phyloP scores from a whole-genome alignment of 2,113 vertebrate genomes.

The Chaetorhynchus papuensis region DNA sequence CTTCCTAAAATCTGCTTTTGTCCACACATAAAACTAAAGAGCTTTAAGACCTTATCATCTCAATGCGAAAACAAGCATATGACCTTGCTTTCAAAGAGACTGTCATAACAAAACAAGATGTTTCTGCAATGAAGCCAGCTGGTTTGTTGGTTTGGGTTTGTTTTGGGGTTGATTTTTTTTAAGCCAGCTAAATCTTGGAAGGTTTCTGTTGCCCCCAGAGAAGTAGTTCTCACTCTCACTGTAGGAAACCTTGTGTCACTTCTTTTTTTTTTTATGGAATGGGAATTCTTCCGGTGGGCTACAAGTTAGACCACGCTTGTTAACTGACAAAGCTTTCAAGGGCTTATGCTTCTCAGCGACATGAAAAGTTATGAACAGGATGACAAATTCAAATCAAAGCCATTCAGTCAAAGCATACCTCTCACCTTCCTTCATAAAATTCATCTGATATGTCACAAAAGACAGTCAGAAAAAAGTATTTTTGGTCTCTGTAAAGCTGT shows the following conservation, averaged over 20 bases:
- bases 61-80: background rate
- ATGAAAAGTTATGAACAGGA: background rate
- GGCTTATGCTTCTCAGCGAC: background rate
- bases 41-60: background rate
- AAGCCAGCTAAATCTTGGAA: background rate
- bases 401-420: background rate
- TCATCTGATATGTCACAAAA: background rate
- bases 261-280: background rate
- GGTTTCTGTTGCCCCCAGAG: background rate
- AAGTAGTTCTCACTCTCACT: background rate
- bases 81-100: background rate
- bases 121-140: background rate
- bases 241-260: background rate
- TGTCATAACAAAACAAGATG: background rate
- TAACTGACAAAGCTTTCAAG: background rate
- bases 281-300: background rate
- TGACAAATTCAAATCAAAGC: background rate
- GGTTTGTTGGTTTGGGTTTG: background rate
- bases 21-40: background rate
- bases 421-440: background rate
- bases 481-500: background rate
- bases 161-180: background rate
- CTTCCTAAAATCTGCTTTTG: background rate
- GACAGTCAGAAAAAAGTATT: background rate
- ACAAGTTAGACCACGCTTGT: background rate